These are phyloP conservation scores for Egretta garzetta DNA, from an alignment of 2,113 vertebrate genomes.

Conservation along the genomic window DNA sequence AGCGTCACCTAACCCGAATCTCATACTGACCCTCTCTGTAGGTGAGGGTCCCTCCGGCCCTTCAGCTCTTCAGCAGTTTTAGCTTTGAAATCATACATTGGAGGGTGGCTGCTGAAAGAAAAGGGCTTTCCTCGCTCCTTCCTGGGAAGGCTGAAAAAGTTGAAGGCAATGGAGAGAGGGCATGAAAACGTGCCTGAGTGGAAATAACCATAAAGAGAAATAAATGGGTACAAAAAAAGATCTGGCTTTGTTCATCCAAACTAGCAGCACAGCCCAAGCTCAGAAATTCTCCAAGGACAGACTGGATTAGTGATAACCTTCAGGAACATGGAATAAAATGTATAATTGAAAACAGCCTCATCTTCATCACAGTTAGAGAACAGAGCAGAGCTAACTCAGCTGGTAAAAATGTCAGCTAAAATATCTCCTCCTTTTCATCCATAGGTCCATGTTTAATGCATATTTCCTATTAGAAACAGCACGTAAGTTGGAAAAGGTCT, in stretches of 20 bases:
- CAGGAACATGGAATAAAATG: background rate
- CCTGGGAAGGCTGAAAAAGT: background rate
- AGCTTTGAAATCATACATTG: background rate
- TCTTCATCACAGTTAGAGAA: background rate
- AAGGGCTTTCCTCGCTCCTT: background rate
- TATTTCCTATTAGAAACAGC: background rate
- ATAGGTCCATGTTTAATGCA: background rate
- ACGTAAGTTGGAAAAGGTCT: background rate
- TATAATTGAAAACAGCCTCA: background rate
- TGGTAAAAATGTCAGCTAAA: background rate
- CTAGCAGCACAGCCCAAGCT: background rate
- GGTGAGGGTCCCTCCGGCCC: background rate
- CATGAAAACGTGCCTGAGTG: background rate
- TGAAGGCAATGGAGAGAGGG: background rate
- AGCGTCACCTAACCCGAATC: background rate
- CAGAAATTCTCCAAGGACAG: background rate
- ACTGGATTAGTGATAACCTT: background rate
- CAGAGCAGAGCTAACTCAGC: background rate
- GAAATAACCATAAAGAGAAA: background rate
- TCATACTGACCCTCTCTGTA: background rate
- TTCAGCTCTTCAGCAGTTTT: background rate
- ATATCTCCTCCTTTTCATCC: background rate
- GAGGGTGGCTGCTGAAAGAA: background rate
- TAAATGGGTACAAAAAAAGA: background rate
- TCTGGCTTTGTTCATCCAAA: background rate